Evolutionary conservation across 2,797 vertebrate species (phyloP).

Genomic region (Anguilla obscura): DNA sequence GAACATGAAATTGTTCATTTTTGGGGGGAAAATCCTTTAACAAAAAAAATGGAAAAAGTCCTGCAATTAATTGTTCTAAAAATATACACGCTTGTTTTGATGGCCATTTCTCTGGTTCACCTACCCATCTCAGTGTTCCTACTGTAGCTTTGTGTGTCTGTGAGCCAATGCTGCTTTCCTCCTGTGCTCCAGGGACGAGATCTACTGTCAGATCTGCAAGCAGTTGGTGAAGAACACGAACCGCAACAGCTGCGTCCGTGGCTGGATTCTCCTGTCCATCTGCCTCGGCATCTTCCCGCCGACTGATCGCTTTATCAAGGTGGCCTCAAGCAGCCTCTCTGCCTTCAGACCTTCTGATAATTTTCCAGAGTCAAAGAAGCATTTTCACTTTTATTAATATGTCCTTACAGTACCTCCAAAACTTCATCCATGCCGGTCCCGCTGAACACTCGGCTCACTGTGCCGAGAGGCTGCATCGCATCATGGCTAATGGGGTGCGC

Average conservation of each 20-base stretch:
- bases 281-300: constrained; percentile 95
- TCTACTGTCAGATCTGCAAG: constrained; percentile 99
- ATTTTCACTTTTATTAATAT: background rate
- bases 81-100: background rate
- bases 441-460: constrained; percentile 80
- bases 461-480: constrained; percentile 82
- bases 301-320: constrained; percentile 81
- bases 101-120: background rate
- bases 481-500: constrained; percentile 79
- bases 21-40: too few relatives aligned
- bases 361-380: background rate
- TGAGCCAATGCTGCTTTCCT: background rate
- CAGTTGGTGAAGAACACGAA: constrained; percentile 87
- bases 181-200: constrained; percentile 84
- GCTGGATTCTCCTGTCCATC: constrained; percentile 93
- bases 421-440: constrained; percentile 84
- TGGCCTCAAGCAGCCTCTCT: constrained; percentile 48
- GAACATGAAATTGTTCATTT: background rate
- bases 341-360: background rate
- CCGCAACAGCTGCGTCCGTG: constrained; percentile 81
- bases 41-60: too few relatives aligned
- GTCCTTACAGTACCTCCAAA: constrained; percentile 81
- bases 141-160: background rate
- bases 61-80: too few relatives aligned
- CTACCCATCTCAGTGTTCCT: background rate